These are phyloP conservation scores for Tethya wilhelma DNA, from an alignment of 37 sponge, comb jelly and placozoan species.

Conservation along the genomic window DNA sequence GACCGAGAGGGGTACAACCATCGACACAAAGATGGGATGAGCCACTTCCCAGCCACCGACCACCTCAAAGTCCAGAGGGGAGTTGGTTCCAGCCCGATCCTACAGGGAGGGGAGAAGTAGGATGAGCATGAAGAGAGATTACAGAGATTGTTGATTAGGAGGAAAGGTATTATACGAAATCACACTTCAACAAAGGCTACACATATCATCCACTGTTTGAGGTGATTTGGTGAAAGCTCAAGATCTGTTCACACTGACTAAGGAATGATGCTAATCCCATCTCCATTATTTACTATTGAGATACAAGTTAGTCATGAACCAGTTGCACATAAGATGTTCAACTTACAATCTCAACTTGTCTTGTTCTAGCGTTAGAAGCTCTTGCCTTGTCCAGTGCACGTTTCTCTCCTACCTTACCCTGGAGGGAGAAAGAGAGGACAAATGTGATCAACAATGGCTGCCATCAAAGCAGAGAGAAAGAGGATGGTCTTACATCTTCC, in stretches of 20 bases:
- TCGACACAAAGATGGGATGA: slow-evolving; percentile 47
- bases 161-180: too few relatives aligned
- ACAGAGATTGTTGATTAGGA: too few relatives aligned
- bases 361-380: slow-evolving; percentile 15
- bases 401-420: slow-evolving; percentile 66
- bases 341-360: slow-evolving; percentile 62
- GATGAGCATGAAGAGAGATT: too few relatives aligned
- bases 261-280: too few relatives aligned
- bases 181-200: too few relatives aligned
- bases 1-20: slow-evolving; percentile 43
- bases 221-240: too few relatives aligned
- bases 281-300: too few relatives aligned
- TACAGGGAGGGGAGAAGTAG: not conserved
- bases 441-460: not conserved
- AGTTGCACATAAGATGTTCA: not conserved
- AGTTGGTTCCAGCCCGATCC: slow-evolving; percentile 59
- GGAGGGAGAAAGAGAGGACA: not conserved
- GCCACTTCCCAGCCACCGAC: slow-evolving; percentile 62
- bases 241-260: not conserved
- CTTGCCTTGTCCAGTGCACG: slow-evolving; percentile 55
- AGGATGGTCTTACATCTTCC: slow-evolving; percentile 48
- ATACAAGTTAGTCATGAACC: too few relatives aligned
- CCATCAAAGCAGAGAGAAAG: not conserved
- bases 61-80: slow-evolving; percentile 68
- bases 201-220: too few relatives aligned